Evolutionary conservation across 2,888 invertebrate species (phyloP).

Genomic region (Ptycholaimellus sp.): DNA sequence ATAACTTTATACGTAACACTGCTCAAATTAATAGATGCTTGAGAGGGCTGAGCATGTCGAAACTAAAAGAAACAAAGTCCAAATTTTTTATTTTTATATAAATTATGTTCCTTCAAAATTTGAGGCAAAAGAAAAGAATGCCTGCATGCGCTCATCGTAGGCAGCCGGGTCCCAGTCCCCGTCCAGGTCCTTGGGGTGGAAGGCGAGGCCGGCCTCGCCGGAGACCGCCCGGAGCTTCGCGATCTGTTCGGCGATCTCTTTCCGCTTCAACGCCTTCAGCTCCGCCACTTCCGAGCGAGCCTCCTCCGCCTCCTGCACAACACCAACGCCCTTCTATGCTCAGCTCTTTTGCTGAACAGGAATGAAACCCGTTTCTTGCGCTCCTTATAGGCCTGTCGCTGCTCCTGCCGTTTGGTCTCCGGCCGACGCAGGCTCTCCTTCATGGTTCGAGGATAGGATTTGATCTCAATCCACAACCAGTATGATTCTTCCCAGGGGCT

Average conservation of each 20-base stretch:
- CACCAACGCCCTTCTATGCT: too few species aligned
- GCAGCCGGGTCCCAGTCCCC: slow-evolving; percentile 27
- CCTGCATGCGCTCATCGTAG: slow-evolving; percentile 19
- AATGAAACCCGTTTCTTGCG: slow-evolving; percentile 5
- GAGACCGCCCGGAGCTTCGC: slow-evolving; percentile 60
- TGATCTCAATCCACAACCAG: slow-evolving; percentile 37
- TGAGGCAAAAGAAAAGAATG: too few species aligned
- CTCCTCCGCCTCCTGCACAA: too few species aligned
- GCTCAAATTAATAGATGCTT: too few species aligned
- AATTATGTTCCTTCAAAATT: too few species aligned
- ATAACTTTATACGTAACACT: not conserved
- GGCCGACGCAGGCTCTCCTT: slow-evolving; percentile 52
- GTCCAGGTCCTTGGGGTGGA: slow-evolving; percentile 55
- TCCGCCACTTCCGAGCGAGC: slow-evolving; percentile 51
- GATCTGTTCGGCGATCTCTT: slow-evolving; percentile 70
- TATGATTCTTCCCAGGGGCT: not conserved
- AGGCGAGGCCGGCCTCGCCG: slow-evolving; percentile 48
- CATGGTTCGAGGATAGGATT: slow-evolving; percentile 70
- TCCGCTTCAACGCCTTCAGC: slow-evolving; percentile 44
- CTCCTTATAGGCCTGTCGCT: slow-evolving; percentile 38
- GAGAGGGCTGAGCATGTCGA: too few species aligned
- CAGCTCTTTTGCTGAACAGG: too few species aligned
- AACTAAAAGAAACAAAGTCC: too few species aligned
- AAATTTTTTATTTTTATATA: too few species aligned
- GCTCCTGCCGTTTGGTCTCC: slow-evolving; percentile 50